A percentile compares a stretch with the other conserved stretches of the same genome.
These are phyloP conservation scores for Noctua comes DNA, from an alignment of 2,888 invertebrate species.

Conservation along the genomic window DNA sequence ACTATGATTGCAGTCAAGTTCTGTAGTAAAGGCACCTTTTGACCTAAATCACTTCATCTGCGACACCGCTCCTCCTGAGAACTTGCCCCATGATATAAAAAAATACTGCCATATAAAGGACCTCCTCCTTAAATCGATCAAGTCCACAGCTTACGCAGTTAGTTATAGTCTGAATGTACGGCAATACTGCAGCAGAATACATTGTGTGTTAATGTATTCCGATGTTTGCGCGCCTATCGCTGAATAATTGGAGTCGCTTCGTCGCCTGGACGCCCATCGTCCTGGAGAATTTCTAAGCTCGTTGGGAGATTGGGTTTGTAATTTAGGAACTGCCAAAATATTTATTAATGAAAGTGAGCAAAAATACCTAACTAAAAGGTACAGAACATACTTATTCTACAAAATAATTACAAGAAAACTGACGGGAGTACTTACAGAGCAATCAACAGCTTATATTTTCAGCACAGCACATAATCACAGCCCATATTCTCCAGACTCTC, in stretches of 20 bases:
- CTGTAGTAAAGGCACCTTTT: too few species aligned
- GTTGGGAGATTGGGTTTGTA: constrained; percentile 8
- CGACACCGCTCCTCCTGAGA: background rate
- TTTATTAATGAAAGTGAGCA: background rate
- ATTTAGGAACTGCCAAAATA: constrained; percentile 9
- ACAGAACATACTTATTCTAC: too few species aligned
- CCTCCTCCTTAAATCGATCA: constrained; percentile 23
- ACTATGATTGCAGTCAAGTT: background rate
- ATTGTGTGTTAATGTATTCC: constrained; percentile 84
- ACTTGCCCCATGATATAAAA: background rate
- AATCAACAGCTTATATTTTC: background rate
- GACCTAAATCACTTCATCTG: background rate
- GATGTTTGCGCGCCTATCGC: constrained; percentile 76
- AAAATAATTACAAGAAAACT: background rate
- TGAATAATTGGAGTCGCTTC: constrained; percentile 77
- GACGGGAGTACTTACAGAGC: background rate
- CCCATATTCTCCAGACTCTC: too few species aligned
- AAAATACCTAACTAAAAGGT: too few species aligned
- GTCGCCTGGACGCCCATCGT: constrained; percentile 15
- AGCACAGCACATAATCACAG: background rate
- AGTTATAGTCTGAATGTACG: constrained; percentile 63
- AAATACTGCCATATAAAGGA: background rate
- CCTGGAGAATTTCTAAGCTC: constrained; percentile 18
- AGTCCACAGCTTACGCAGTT: constrained; percentile 54
- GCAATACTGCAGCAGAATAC: constrained; percentile 77